Evolutionary conservation across 2,113 vertebrate genomes (phyloP).

Genomic region (Cyprinodon variegatus): DNA sequence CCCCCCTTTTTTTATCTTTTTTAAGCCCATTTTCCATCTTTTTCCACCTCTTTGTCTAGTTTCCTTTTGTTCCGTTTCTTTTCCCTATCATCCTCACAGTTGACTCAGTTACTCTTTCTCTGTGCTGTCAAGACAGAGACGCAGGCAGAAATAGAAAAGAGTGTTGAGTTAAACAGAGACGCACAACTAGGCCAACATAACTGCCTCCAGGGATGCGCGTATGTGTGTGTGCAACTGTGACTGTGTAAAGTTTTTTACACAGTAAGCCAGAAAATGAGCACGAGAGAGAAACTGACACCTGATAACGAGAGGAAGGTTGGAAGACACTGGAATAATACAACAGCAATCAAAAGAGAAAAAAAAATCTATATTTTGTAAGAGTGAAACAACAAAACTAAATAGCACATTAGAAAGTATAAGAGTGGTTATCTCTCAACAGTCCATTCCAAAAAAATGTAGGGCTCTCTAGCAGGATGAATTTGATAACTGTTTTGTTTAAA

Average conservation of each 20-base stretch:
- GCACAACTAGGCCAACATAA: slow-evolving; percentile 71
- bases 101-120: slow-evolving; percentile 41
- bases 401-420: not conserved
- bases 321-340: slow-evolving; percentile 26
- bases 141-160: slow-evolving; percentile 50
- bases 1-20: not conserved
- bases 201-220: slow-evolving; percentile 61
- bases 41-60: not conserved
- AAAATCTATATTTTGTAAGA: not conserved
- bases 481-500: not conserved
- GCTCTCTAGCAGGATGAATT: not conserved
- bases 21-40: not conserved
- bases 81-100: slow-evolving; percentile 15
- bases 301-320: slow-evolving; percentile 28
- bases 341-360: not conserved
- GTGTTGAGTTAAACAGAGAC: slow-evolving; percentile 67
- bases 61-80: slow-evolving; percentile 3
- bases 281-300: slow-evolving; percentile 10
- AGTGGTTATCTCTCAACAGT: not conserved
- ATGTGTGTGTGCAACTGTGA: slow-evolving; percentile 24
- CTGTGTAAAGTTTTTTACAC: slow-evolving; percentile 17
- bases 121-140: slow-evolving; percentile 51
- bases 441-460: not conserved
- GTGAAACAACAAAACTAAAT: not conserved
- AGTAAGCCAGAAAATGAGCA: slow-evolving; percentile 33